These are phyloP conservation scores for Clarias batrachus DNA, from an alignment of 2,113 vertebrate species.

Conservation along the genomic window DNA sequence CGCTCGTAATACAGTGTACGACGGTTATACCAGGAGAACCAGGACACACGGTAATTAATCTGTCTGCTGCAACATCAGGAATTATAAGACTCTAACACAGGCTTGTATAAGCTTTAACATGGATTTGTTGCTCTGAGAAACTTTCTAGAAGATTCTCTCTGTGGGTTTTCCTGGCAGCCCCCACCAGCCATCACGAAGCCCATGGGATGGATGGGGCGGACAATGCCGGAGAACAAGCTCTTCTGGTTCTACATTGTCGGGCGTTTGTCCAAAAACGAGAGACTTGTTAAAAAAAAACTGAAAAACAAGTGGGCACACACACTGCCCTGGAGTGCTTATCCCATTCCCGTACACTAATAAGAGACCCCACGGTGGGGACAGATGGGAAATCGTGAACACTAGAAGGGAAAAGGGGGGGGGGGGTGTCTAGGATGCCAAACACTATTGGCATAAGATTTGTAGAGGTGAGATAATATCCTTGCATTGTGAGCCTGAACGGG, in stretches of 20 bases:
- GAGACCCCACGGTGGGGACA: conserved; percentile 26
- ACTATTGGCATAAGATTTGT: not conserved
- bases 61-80: not conserved
- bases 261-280: conserved; percentile 18
- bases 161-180: conserved; percentile 26
- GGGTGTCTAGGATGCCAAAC: not conserved
- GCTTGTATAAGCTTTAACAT: conserved; percentile 4
- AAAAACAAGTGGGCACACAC: not conserved
- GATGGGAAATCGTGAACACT: conserved; percentile 45
- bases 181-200: not conserved
- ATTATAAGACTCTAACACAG: not conserved
- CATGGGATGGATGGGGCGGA: not conserved
- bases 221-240: conserved; percentile 27
- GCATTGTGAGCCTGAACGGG: conserved; percentile 31
- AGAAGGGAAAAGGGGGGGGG: not conserved
- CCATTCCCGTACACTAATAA: conserved; percentile 46
- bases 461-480: conserved; percentile 36
- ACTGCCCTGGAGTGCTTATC: conserved; percentile 22
- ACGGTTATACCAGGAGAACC: not conserved
- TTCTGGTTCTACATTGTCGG: conserved; percentile 23
- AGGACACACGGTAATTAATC: not conserved
- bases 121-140: conserved; percentile 35
- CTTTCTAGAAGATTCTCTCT: not conserved
- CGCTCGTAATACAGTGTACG: not conserved
- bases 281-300: conserved; percentile 21